Evolutionary conservation across 2,888 invertebrate species (phyloP).

Genomic region (Apodemia duryi): DNA sequence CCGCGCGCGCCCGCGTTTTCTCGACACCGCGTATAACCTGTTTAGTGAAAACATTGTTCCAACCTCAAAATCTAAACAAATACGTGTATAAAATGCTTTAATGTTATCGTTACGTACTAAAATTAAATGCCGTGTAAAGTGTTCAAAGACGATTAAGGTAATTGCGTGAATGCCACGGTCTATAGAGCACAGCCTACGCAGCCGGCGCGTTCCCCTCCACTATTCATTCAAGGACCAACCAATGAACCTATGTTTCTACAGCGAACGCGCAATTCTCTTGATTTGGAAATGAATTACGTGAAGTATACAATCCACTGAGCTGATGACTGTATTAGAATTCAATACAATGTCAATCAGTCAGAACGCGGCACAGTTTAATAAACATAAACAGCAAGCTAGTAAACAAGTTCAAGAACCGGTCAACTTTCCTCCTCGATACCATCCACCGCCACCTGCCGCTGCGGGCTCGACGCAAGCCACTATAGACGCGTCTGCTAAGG

Average conservation of each 20-base stretch:
- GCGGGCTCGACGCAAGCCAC: conserved; percentile 82
- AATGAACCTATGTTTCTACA: conserved; percentile 64
- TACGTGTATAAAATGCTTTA: conserved; percentile 19
- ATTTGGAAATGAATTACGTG: conserved; percentile 53
- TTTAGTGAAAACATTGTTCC: conserved; percentile 43
- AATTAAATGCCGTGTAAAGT: conserved; percentile 14
- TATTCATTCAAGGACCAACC: conserved; percentile 74
- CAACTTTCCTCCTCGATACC: conserved; percentile 86
- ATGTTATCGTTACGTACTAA: conserved; percentile 24
- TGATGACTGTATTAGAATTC: conserved; percentile 44
- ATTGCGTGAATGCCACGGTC: conserved; percentile 76
- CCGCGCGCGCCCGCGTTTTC: conserved; percentile 60
- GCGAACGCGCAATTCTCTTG: conserved; percentile 47
- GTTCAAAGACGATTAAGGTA: conserved; percentile 40
- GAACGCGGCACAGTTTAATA: conserved; percentile 64
- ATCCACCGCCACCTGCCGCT: conserved; percentile 85
- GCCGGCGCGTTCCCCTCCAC: conserved; percentile 71
- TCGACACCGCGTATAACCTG: conserved; percentile 43
- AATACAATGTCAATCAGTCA: conserved; percentile 61
- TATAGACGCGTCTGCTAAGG: conserved; percentile 72
- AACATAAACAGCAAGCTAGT: conserved; percentile 75
- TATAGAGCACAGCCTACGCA: conserved; percentile 58
- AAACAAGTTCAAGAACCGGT: conserved; percentile 75
- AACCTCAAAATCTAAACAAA: conserved; percentile 35
- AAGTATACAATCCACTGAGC: conserved; percentile 47